Evolutionary conservation across 2,888 invertebrate genomes (phyloP).

Genomic region (Hermaeophaga mercurialis): DNA sequence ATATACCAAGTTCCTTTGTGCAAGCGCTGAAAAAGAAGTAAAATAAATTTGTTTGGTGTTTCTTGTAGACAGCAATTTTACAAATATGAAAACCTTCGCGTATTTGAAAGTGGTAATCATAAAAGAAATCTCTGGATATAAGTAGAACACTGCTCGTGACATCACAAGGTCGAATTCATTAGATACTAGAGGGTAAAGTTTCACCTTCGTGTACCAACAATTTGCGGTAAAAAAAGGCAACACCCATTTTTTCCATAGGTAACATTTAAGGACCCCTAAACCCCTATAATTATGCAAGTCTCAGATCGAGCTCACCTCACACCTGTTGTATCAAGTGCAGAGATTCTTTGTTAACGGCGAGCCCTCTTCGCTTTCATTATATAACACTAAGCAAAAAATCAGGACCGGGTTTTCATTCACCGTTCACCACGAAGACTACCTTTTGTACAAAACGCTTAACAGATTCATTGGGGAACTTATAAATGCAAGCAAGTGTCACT

Average conservation of each 20-base stretch:
- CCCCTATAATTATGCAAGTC: conserved; percentile 24
- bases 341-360: conserved; percentile 23
- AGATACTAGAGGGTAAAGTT: conserved; percentile 10
- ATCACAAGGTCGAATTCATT: conserved; percentile 16
- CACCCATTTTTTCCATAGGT: conserved; percentile 18
- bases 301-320: conserved; percentile 20
- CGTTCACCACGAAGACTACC: too few species aligned
- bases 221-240: conserved; percentile 23
- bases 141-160: conserved; percentile 4
- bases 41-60: too few species aligned
- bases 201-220: conserved; percentile 18
- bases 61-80: too few species aligned
- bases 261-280: conserved; percentile 23
- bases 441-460: too few species aligned
- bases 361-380: conserved; percentile 16
- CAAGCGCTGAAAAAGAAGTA: background rate
- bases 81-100: too few species aligned
- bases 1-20: too few species aligned
- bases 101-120: background rate
- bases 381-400: conserved; percentile 16
- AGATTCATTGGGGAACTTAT: too few species aligned
- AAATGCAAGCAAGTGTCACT: too few species aligned
- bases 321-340: conserved; percentile 24
- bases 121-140: background rate
- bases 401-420: background rate